A percentile compares a stretch with the other conserved stretches of the same genome.
phyloP scores from a whole-genome alignment of 2,888 invertebrate species.

The Incurvaria masculella region DNA sequence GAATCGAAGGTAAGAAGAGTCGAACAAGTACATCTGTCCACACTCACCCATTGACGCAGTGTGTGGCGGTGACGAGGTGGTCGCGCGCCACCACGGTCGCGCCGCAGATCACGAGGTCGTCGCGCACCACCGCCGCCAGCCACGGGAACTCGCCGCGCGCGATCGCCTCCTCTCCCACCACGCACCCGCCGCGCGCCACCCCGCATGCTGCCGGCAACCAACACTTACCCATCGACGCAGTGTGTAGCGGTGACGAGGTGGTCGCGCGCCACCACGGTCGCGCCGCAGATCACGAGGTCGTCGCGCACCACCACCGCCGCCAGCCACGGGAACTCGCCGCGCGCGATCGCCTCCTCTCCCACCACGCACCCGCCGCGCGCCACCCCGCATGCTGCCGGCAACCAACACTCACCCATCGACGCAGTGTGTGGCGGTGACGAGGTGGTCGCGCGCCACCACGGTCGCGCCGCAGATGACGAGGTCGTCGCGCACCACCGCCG shows the following conservation, averaged over 20 bases:
- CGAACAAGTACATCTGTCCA: too few species aligned
- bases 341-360: constrained; percentile 62
- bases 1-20: too few species aligned
- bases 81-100: constrained; percentile 66
- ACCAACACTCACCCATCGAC: constrained; percentile 61
- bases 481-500: constrained; percentile 62
- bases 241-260: too few species aligned
- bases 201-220: constrained; percentile 50
- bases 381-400: constrained; percentile 53
- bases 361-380: constrained; percentile 63
- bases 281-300: constrained; percentile 70
- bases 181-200: constrained; percentile 54
- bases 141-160: constrained; percentile 71
- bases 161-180: constrained; percentile 67
- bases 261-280: constrained; percentile 61
- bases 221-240: too few species aligned
- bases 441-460: constrained; percentile 65
- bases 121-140: constrained; percentile 66
- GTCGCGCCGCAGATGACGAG: constrained; percentile 72
- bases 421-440: constrained; percentile 76
- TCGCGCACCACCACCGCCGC: constrained; percentile 64
- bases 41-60: constrained; percentile 69
- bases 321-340: constrained; percentile 75
- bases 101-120: constrained; percentile 69
- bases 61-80: constrained; percentile 74